These are phyloP conservation scores for Gopherus flavomarginatus DNA, from an alignment of 2,113 vertebrate genomes.

Conservation along the genomic window DNA sequence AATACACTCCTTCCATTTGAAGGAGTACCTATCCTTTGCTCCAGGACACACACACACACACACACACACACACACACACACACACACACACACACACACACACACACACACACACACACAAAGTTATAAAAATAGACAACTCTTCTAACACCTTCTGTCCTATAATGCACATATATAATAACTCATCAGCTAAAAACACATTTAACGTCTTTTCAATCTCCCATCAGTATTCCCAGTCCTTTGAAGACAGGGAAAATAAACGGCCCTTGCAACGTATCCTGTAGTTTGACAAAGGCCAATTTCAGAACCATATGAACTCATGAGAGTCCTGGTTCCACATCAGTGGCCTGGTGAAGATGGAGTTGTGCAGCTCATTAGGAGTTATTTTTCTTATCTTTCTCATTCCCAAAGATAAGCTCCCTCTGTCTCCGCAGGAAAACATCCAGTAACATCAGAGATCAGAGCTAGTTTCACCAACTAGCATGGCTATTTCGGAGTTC, in stretches of 20 bases:
- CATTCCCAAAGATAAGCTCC: background rate
- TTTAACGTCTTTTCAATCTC: background rate
- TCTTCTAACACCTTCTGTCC: background rate
- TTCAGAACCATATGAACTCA: background rate
- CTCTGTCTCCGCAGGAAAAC: background rate
- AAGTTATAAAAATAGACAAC: background rate
- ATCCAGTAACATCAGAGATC: background rate
- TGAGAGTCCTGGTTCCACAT: background rate
- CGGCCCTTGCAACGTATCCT: background rate
- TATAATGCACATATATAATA: background rate
- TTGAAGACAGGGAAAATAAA: background rate
- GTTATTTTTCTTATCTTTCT: conserved; percentile 10
- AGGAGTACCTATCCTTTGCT: background rate
- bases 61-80: background rate
- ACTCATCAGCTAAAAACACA: background rate
- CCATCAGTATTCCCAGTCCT: background rate
- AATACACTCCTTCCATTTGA: background rate
- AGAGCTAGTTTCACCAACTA: background rate
- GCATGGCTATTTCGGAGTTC: background rate
- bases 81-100: background rate
- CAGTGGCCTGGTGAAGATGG: background rate
- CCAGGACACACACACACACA: background rate
- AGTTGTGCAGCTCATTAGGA: background rate
- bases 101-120: too few species aligned
- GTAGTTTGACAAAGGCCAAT: background rate